phyloP scores from a whole-genome alignment of 2,113 vertebrate genomes.

The Hyla sarda region DNA sequence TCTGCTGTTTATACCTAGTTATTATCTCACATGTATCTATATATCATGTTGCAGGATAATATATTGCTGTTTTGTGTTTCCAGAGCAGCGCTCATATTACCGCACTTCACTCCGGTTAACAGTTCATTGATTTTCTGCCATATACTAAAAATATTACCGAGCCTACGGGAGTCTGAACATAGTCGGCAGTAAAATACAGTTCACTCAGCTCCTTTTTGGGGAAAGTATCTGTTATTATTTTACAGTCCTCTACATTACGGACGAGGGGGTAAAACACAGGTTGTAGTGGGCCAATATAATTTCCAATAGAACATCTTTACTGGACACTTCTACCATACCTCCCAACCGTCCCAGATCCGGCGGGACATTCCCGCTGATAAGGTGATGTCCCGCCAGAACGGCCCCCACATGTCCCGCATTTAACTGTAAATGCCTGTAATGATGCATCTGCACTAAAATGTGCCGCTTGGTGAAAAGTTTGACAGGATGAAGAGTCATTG shows the following conservation, averaged over 20 bases:
- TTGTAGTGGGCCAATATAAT: too few relatives aligned
- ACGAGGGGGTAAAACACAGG: too few relatives aligned
- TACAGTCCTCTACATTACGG: background rate
- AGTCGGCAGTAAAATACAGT: background rate
- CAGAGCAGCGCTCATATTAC: background rate
- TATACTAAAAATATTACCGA: background rate
- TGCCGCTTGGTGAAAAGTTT: too few relatives aligned
- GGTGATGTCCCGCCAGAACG: too few relatives aligned
- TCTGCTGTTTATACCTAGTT: background rate
- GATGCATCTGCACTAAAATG: too few relatives aligned
- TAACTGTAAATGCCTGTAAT: too few relatives aligned
- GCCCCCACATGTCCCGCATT: too few relatives aligned
- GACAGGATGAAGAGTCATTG: too few relatives aligned
- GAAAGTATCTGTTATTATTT: background rate
- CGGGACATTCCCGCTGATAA: too few relatives aligned
- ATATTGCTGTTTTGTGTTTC: background rate
- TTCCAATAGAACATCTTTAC: too few relatives aligned
- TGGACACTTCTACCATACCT: too few relatives aligned
- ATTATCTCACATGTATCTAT: background rate
- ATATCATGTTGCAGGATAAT: background rate
- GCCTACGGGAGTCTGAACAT: background rate
- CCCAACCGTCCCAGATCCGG: too few relatives aligned
- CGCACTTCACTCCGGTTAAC: background rate
- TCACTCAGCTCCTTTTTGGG: background rate
- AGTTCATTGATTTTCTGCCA: constrained; percentile 16